Conservation (phyloP, 2,888 invertebrate species). For the Epiblema foenella region DNA sequence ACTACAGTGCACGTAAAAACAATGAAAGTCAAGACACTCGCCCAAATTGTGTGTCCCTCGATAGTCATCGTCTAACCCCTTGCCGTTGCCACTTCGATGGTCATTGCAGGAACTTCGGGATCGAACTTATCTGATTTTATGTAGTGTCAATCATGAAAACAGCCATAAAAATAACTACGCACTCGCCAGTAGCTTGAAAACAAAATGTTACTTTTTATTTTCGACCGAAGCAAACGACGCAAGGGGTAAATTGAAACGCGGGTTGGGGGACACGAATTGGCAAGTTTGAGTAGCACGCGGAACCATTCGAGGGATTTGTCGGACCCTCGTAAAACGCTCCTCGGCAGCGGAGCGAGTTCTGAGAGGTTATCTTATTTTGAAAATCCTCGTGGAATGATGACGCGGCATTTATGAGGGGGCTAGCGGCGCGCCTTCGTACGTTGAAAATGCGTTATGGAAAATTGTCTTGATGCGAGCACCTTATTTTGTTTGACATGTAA, state of each 20-base stretch:
- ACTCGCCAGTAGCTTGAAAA: slow-evolving; percentile 59
- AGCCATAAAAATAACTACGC: slow-evolving; percentile 62
- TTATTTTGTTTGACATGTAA: no score
- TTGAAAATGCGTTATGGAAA: slow-evolving; percentile 56
- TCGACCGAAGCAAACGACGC: slow-evolving; percentile 56
- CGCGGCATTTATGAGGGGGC: slow-evolving; percentile 54
- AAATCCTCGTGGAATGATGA: slow-evolving; percentile 62
- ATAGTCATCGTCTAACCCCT: neutral
- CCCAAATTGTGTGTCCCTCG: no score
- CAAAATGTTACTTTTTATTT: slow-evolving; percentile 67
- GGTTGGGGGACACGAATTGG: slow-evolving; percentile 63
- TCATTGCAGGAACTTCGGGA: slow-evolving; percentile 31
- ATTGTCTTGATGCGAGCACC: slow-evolving; percentile 55
- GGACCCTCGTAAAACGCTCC: slow-evolving; percentile 73
- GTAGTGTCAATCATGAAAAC: slow-evolving; percentile 47
- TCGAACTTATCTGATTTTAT: slow-evolving; percentile 39
- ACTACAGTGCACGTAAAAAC: neutral
- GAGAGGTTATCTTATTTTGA: slow-evolving; percentile 69
- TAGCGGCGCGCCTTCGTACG: slow-evolving; percentile 43
- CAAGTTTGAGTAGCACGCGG: slow-evolving; percentile 63
- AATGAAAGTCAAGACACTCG: neutral
- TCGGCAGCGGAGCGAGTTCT: slow-evolving; percentile 59
- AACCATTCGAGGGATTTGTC: slow-evolving; percentile 68
- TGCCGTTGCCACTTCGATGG: slow-evolving; percentile 2
- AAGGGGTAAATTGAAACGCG: slow-evolving; percentile 75